A percentile compares a stretch with the other conserved stretches of the same genome.
Evolutionary conservation across 2,888 invertebrate genomes (phyloP).

Genomic region (Heteromurus nitidus): DNA sequence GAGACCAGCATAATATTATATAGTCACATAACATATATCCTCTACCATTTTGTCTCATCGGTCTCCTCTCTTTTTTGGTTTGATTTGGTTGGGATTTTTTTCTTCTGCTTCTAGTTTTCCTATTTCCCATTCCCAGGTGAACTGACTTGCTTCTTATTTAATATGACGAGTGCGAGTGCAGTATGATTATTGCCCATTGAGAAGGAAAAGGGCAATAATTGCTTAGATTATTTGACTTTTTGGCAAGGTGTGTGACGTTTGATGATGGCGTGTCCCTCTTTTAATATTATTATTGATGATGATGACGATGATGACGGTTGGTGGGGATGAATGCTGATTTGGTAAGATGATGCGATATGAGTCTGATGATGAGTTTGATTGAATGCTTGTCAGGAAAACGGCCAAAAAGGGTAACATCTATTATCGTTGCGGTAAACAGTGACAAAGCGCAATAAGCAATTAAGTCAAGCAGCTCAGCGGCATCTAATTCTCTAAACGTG

Average conservation of each 20-base stretch:
- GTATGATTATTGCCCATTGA: neutral
- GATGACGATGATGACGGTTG: conserved; percentile 27
- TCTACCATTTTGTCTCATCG: conserved; percentile 36
- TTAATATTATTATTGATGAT: neutral
- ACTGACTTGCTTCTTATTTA: neutral
- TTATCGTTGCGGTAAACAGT: conserved; percentile 13
- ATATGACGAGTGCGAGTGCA: conserved; percentile 4
- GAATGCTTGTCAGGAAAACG: conserved; percentile 36
- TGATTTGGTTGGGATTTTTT: conserved; percentile 26
- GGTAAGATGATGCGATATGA: conserved; percentile 4
- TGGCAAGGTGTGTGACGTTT: conserved; percentile 27
- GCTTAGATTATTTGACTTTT: conserved; percentile 29
- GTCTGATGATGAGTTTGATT: conserved; percentile 34
- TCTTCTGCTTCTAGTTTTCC: conserved; percentile 23
- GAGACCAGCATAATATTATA: no score
- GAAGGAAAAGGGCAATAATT: conserved; percentile 34
- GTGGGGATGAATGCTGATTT: conserved; percentile 38
- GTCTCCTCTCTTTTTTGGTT: conserved; percentile 26
- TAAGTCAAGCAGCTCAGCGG: conserved; percentile 32
- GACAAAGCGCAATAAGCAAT: conserved; percentile 56
- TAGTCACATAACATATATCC: conserved; percentile 20
- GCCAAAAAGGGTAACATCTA: conserved; percentile 39
- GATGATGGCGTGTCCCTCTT: conserved; percentile 17
- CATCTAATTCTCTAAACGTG: conserved; percentile 27
- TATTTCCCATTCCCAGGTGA: conserved; percentile 38